phyloP scores from a whole-genome alignment of 1,140 invertebrate genomes.

The Ridgeia piscesae region DNA sequence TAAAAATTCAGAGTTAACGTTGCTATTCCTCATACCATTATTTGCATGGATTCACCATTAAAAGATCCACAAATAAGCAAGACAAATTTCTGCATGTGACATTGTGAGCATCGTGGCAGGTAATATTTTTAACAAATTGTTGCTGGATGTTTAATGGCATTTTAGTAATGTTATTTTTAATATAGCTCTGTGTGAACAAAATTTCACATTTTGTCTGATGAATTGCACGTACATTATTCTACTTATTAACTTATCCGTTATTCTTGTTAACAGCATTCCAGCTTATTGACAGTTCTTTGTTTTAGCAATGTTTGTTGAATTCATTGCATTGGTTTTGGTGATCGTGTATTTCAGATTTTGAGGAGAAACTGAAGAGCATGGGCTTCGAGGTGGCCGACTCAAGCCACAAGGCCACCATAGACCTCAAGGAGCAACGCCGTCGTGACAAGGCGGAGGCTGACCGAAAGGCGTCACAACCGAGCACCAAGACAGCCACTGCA shows the following conservation, averaged over 20 bases:
- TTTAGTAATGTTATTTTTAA: neutral
- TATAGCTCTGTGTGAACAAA: too few relatives aligned
- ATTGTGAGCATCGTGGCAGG: neutral
- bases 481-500: slow-evolving; percentile 7
- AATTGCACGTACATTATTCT: neutral
- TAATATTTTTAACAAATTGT: neutral
- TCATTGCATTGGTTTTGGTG: neutral
- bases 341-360: slow-evolving; percentile 44
- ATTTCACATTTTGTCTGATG: neutral
- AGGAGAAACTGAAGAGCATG: slow-evolving; percentile 48
- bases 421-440: slow-evolving; percentile 14
- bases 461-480: neutral
- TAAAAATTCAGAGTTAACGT: neutral
- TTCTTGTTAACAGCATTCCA: neutral
- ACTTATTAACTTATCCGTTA: neutral
- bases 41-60: neutral
- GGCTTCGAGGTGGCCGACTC: slow-evolving; percentile 42
- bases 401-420: slow-evolving; percentile 16
- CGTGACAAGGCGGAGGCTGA: slow-evolving; percentile 11
- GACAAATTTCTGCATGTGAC: neutral
- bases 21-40: neutral
- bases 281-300: neutral
- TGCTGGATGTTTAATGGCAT: neutral
- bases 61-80: neutral
- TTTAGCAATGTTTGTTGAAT: neutral